Evolutionary conservation across 2,797 vertebrate genomes (phyloP), one percentile per base, ranked within the genome.

Genomic region (Lophius americanus): DNA sequence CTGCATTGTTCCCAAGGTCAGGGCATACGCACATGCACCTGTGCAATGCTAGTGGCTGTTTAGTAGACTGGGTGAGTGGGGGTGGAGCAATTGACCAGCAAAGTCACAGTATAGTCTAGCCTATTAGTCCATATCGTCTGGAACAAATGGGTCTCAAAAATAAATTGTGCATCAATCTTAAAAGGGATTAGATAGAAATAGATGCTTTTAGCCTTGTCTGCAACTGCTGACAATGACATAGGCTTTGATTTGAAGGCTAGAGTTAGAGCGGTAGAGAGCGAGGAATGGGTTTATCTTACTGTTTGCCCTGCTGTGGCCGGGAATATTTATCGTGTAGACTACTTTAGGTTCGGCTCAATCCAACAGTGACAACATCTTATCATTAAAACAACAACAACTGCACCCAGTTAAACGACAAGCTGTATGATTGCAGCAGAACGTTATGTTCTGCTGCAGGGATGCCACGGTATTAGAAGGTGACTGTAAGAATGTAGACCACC

Each of bases 1-100:
- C 86, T 88, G 82, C 79, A 76, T 79, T 91, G 83, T 84, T 85
- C 90, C 85, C 87, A 91, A 93, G 91, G 93, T 93, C 90, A 92
- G 81, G 87, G 76, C 78, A 77, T 73, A 75, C 85, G 85, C 86
- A 88, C 70, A 58, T 78, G 85, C 91, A 93, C 88, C 86, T 92
- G 91, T 88, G 88, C 76, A 13, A 71, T 69, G 65, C 68, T 63
- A 54, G 61, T 68, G 60, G 73, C 60, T 77, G 63, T 57, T 68
- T 60, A 36, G 71, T 63, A 62, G 47, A 23, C 23, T 23, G 23
- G 23, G 23, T 23, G 70, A 71, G 79, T 65, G 68, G 55, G 73
- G 67, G 48, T 38, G 60, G 49, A 73, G 75, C 67, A 62, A 58
- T 66, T 60, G 75, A 71, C 69, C 58, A 69, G 9, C 60, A 65